Evolutionary conservation across 2,113 vertebrate species (phyloP).

Genomic region (Sturnira hondurensis): DNA sequence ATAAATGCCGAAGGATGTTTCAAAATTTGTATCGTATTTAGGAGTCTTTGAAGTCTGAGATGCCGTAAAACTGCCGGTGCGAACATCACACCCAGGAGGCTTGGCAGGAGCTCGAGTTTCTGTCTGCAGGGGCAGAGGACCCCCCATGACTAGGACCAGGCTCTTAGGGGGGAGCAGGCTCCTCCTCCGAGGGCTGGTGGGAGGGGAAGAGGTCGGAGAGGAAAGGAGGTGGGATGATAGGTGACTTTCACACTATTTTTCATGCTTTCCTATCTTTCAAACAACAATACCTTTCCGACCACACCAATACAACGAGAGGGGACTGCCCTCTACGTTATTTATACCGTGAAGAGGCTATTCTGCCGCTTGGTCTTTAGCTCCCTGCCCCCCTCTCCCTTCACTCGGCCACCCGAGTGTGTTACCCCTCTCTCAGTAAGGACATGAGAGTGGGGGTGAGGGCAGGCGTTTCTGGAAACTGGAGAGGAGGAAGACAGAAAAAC

Average conservation of each 20-base stretch:
- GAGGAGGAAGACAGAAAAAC: not conserved
- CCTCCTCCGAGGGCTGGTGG: not conserved
- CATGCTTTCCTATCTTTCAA: not conserved
- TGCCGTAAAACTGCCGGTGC: not conserved
- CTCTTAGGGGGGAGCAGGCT: accelerated
- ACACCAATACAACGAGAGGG: not conserved
- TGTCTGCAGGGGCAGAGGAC: not conserved
- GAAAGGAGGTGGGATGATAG: accelerated
- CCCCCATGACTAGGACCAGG: accelerated
- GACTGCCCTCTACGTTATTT: not conserved
- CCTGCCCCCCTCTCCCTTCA: not conserved
- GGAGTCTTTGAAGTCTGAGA: slow-evolving; percentile 40
- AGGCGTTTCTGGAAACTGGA: not conserved
- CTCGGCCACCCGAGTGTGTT: accelerated
- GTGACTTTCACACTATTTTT: not conserved
- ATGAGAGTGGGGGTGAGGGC: not conserved
- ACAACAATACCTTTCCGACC: slow-evolving; percentile 42
- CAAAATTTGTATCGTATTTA: slow-evolving; percentile 24
- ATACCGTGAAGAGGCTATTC: not conserved
- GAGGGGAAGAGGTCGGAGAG: not conserved
- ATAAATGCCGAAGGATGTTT: slow-evolving; percentile 28
- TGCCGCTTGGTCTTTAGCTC: not conserved
- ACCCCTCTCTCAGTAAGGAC: not conserved
- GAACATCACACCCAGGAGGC: not conserved
- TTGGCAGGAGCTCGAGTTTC: not conserved